These are phyloP conservation scores for Lutra lutra DNA, from an alignment of 2,797 vertebrate species.

Conservation along the genomic window DNA sequence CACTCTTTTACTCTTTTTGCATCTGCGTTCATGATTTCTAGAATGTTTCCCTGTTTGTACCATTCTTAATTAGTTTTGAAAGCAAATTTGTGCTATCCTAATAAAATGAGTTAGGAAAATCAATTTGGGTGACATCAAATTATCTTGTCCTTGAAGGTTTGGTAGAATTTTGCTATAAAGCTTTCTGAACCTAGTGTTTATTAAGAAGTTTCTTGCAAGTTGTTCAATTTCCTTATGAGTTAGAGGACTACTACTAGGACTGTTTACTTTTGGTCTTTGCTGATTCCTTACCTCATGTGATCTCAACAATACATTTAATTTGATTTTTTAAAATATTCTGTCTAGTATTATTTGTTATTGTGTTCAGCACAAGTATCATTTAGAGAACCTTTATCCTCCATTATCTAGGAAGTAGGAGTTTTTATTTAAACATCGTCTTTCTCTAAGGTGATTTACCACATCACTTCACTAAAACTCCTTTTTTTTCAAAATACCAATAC, in stretches of 20 bases:
- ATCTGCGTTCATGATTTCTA: background rate
- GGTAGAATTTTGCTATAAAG: background rate
- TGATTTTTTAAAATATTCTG: background rate
- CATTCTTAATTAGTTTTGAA: background rate
- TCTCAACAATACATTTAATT: background rate
- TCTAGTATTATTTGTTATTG: background rate
- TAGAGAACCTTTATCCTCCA: background rate
- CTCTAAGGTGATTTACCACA: background rate
- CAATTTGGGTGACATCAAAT: background rate
- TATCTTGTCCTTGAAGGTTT: conserved; percentile 19
- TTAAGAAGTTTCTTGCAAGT: background rate
- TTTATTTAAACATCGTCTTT: background rate
- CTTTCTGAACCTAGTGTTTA: background rate
- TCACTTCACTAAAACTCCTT: background rate
- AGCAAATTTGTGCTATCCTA: background rate
- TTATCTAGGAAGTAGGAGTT: background rate
- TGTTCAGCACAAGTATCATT: background rate
- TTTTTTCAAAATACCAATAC: background rate
- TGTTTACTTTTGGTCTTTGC: background rate
- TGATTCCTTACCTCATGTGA: background rate
- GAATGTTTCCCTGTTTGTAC: background rate
- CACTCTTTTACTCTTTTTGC: background rate
- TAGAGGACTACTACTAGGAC: background rate
- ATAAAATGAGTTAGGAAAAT: conserved; percentile 38
- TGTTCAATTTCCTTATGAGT: background rate